Conservation (phyloP, 2,797 vertebrate genomes). For the Gobionotothen gibberifrons region DNA sequence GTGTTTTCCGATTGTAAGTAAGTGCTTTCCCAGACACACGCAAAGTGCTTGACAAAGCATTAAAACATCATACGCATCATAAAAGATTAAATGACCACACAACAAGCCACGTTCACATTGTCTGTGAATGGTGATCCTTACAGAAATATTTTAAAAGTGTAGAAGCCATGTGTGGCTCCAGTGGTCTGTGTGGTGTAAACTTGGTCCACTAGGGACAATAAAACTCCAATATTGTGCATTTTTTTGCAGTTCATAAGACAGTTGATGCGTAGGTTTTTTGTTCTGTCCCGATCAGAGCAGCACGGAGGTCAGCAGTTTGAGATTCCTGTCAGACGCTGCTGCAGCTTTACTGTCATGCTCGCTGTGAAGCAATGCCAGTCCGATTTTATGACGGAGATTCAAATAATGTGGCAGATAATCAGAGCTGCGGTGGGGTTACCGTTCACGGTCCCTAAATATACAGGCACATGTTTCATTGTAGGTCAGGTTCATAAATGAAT, state of each 20-base stretch:
- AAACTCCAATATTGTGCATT: background rate
- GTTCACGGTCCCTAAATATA: background rate
- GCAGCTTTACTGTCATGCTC: background rate
- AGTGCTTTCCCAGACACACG: no score
- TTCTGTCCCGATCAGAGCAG: background rate
- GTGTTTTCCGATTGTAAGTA: background rate
- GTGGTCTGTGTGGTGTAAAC: background rate
- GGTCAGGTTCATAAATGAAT: conserved; percentile 6
- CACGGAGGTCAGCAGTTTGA: conserved; percentile 2
- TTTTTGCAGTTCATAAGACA: background rate
- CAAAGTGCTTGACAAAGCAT: no score
- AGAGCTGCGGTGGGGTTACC: conserved; percentile 1
- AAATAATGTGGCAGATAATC: conserved; percentile 2
- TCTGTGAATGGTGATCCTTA: background rate
- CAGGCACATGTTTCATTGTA: background rate
- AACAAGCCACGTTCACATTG: no score
- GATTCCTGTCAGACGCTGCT: background rate
- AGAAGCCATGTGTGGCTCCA: background rate
- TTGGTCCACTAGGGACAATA: background rate
- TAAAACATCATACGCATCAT: no score
- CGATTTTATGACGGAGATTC: background rate
- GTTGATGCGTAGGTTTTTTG: background rate
- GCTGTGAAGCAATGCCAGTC: background rate
- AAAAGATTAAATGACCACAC: no score
- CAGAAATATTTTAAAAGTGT: background rate